Conservation (phyloP, 1,140 invertebrate genomes). For the Meloidogyne hapla region DNA sequence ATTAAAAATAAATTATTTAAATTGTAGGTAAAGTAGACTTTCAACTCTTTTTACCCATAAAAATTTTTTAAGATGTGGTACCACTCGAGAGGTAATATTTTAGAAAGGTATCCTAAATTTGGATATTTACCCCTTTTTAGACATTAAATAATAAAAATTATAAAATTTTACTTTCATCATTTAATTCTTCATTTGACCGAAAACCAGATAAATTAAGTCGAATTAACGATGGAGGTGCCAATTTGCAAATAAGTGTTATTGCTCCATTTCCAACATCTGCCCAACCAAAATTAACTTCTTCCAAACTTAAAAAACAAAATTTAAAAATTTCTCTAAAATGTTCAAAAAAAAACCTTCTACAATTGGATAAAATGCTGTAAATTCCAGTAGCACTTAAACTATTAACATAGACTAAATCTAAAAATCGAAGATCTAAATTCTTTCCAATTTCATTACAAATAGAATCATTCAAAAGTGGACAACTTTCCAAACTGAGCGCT, state of each 20-base stretch:
- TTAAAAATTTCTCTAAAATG: background rate
- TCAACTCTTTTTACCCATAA: too few species aligned
- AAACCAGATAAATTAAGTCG: constrained; percentile 19
- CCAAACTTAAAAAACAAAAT: constrained; percentile 10
- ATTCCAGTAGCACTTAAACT: constrained; percentile 7
- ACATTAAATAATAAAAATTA: background rate
- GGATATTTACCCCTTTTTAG: too few species aligned
- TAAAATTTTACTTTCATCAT: constrained; percentile 9
- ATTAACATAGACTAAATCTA: constrained; percentile 26
- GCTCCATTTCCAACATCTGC: constrained; percentile 12
- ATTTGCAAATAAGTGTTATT: constrained; percentile 8
- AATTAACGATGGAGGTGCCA: background rate
- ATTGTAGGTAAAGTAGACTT: too few species aligned
- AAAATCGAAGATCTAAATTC: background rate
- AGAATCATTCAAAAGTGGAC: constrained; percentile 14
- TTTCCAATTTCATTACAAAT: constrained; percentile 21
- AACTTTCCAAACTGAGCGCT: constrained; percentile 22
- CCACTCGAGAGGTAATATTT: too few species aligned
- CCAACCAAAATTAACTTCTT: constrained; percentile 19
- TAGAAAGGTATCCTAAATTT: too few species aligned
- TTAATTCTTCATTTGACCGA: background rate
- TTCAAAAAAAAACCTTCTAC: constrained; percentile 11
- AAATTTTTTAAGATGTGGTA: too few species aligned
- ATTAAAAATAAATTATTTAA: too few species aligned
- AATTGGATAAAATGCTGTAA: constrained; percentile 11